Conservation (phyloP, 1,140 invertebrate species). For the Physella acuta region DNA sequence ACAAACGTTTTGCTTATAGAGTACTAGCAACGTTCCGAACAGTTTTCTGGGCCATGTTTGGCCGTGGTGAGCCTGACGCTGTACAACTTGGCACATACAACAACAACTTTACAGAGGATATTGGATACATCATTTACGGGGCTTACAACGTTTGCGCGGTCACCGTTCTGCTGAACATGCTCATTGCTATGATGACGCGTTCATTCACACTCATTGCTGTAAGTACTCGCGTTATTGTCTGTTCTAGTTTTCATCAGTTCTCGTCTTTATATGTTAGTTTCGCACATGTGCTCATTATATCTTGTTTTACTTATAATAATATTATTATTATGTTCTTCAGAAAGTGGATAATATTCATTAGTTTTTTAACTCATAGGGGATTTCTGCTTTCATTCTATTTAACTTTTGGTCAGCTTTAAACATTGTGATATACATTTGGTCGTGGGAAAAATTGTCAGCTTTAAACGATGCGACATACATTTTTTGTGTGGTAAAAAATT, state of each 20-base stretch:
- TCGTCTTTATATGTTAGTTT: no score
- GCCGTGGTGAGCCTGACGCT: slow-evolving; percentile 69
- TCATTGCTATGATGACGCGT: slow-evolving; percentile 65
- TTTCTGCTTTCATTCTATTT: no score
- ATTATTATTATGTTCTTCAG: neutral
- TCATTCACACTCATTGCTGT: slow-evolving; percentile 64
- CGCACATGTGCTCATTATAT: neutral
- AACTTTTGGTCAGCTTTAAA: no score
- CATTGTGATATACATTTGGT: no score
- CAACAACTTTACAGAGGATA: slow-evolving; percentile 40
- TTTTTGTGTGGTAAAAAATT: no score
- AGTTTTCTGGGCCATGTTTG: slow-evolving; percentile 75
- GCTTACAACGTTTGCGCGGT: slow-evolving; percentile 61
- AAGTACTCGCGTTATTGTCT: no score
- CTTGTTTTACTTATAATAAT: neutral
- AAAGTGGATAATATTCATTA: neutral
- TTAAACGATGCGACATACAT: no score
- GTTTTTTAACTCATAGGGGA: neutral
- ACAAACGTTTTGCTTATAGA: slow-evolving; percentile 58
- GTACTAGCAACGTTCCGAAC: slow-evolving; percentile 68
- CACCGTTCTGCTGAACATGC: slow-evolving; percentile 65
- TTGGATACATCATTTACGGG: slow-evolving; percentile 52
- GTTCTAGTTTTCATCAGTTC: no score
- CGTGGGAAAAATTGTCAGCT: no score
- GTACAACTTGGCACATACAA: slow-evolving; percentile 54